Evolutionary conservation across 2,113 vertebrate species (phyloP).

Genomic region (Calidris pygmaea): DNA sequence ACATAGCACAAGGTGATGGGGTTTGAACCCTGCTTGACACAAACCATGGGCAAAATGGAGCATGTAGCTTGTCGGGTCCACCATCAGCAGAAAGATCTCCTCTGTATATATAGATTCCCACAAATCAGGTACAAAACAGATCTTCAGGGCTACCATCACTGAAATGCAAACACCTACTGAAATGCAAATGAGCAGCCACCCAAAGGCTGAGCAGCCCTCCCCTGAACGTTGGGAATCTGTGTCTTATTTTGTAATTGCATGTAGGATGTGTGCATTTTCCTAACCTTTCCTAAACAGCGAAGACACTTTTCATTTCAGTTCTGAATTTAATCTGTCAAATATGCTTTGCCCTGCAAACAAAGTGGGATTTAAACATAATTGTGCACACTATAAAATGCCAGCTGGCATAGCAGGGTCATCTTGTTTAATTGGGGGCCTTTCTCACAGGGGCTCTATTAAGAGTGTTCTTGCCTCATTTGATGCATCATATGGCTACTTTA

Average conservation of each 20-base stretch:
- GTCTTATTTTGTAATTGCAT: neutral
- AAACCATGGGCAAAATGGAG: neutral
- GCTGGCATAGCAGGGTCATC: neutral
- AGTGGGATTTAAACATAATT: neutral
- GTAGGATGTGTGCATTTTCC: neutral
- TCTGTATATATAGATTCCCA: neutral
- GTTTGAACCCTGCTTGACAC: neutral
- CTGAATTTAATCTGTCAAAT: neutral
- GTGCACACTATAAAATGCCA: neutral
- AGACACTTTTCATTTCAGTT: neutral
- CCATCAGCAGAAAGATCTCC: neutral
- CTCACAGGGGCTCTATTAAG: neutral
- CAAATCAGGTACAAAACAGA: neutral
- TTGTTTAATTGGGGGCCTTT: neutral
- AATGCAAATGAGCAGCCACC: neutral
- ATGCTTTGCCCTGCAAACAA: neutral
- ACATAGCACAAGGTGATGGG: neutral
- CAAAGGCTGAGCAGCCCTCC: neutral
- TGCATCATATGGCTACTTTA: neutral
- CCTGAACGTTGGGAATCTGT: neutral
- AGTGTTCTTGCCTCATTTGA: neutral
- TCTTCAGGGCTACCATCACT: neutral
- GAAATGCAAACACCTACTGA: neutral
- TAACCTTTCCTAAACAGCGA: neutral
- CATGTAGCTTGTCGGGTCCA: fast-evolving